These are phyloP conservation scores for Nemapogon koenigi DNA, from an alignment of 2,888 invertebrate species.

Conservation along the genomic window DNA sequence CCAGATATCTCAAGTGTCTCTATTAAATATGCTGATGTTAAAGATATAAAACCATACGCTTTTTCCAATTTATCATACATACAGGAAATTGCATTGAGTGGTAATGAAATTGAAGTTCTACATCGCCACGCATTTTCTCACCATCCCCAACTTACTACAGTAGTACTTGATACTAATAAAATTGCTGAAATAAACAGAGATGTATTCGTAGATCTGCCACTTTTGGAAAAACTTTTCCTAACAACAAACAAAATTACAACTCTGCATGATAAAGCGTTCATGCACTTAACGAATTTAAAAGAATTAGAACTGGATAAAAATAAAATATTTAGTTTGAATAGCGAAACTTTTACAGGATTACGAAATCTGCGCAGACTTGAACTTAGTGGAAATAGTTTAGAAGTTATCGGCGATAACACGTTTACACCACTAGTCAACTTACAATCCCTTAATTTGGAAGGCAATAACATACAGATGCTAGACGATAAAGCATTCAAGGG, in stretches of 20 bases:
- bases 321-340: conserved; percentile 73
- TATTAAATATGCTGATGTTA: conserved; percentile 73
- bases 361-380: conserved; percentile 72
- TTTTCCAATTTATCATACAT: conserved; percentile 74
- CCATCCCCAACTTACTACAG: conserved; percentile 66
- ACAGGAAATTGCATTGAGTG: conserved; percentile 69
- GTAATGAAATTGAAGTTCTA: conserved; percentile 71
- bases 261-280: conserved; percentile 85
- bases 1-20: conserved; percentile 65
- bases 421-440: conserved; percentile 56
- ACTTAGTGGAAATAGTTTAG: conserved; percentile 73
- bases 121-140: conserved; percentile 72
- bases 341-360: conserved; percentile 78
- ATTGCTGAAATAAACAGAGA: conserved; percentile 75
- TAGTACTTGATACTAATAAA: conserved; percentile 75
- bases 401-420: conserved; percentile 78
- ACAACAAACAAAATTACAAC: conserved; percentile 85
- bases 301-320: conserved; percentile 81
- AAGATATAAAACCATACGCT: conserved; percentile 69
- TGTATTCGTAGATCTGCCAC: conserved; percentile 75
- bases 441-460: conserved; percentile 36
- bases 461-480: conserved; percentile 52
- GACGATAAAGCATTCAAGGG: conserved; percentile 51
- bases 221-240: conserved; percentile 73
- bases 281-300: conserved; percentile 70